Evolutionary conservation across 2,113 vertebrate genomes (phyloP).

Genomic region (Tonatia bakeri): DNA sequence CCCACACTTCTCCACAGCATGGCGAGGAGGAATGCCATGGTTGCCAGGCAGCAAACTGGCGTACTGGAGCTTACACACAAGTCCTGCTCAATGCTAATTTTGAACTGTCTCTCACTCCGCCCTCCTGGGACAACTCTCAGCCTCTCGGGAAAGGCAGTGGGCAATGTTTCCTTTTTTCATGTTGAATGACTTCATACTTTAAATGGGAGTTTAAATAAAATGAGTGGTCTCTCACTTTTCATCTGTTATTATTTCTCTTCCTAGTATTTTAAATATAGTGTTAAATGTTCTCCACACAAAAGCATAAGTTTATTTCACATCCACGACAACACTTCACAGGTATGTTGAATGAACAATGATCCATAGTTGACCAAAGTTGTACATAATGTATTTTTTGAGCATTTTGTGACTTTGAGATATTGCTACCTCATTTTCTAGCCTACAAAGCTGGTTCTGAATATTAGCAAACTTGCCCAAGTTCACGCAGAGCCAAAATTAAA

Average conservation of each 20-base stretch:
- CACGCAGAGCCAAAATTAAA: not conserved
- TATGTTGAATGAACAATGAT: not conserved
- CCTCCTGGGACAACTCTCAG: not conserved
- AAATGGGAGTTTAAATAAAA: not conserved
- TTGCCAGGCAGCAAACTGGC: conserved; percentile 36
- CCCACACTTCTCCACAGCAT: not conserved
- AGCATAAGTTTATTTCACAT: not conserved
- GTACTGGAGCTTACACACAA: not conserved
- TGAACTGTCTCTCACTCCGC: not conserved
- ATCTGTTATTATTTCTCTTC: not conserved
- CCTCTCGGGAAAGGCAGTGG: not conserved
- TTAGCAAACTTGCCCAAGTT: not conserved
- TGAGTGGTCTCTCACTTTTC: not conserved
- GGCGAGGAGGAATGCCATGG: not conserved
- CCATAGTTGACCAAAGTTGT: not conserved
- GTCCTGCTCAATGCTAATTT: not conserved
- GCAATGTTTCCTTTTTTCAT: not conserved
- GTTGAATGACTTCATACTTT: conserved; percentile 17
- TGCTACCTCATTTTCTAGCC: not conserved
- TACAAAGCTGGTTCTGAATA: not conserved
- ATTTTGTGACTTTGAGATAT: not conserved
- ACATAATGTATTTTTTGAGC: not conserved
- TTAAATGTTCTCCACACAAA: not conserved
- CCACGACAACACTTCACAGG: not conserved
- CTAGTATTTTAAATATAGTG: not conserved